Percentiles rank a stretch among this genome's conserved stretches.
Evolutionary conservation across 2,888 invertebrate genomes (phyloP).

Genomic region (Eupithecia insigniata): DNA sequence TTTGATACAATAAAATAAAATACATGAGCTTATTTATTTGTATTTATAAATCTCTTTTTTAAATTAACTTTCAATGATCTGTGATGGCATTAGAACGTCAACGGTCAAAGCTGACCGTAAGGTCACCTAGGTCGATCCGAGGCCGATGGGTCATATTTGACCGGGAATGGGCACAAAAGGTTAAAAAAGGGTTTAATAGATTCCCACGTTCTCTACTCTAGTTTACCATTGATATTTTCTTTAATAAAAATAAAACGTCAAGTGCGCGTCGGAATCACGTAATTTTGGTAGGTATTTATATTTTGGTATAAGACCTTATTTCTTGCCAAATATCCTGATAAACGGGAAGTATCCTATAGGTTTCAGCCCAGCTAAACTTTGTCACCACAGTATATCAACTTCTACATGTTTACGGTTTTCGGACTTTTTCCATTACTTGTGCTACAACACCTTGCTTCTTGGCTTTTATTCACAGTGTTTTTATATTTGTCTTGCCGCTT

Average conservation of each 20-base stretch:
- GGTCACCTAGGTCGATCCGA: conserved; percentile 57
- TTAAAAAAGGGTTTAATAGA: conserved; percentile 40
- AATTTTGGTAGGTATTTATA: too few species aligned
- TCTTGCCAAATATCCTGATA: too few species aligned
- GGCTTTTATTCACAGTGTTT: too few species aligned
- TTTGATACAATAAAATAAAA: background rate
- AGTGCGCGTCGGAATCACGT: too few species aligned
- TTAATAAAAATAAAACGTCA: background rate
- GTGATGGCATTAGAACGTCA: conserved; percentile 35
- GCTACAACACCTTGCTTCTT: too few species aligned
- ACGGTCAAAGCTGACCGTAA: conserved; percentile 44
- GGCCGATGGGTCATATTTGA: conserved; percentile 58
- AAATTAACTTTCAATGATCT: conserved; percentile 24
- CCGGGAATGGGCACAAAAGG: conserved; percentile 57
- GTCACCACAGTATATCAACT: too few species aligned
- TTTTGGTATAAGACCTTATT: too few species aligned
- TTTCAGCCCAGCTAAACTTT: too few species aligned
- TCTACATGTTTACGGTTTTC: too few species aligned
- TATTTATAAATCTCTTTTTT: background rate
- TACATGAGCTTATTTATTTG: background rate
- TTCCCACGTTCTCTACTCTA: conserved; percentile 13
- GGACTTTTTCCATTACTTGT: too few species aligned
- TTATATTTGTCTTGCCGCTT: too few species aligned
- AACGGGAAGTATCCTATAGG: too few species aligned
- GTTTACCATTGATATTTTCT: background rate